Evolutionary conservation across 2,888 invertebrate genomes (phyloP), one percentile per base, ranked within the genome.

Genomic region (Nomada fucata): DNA sequence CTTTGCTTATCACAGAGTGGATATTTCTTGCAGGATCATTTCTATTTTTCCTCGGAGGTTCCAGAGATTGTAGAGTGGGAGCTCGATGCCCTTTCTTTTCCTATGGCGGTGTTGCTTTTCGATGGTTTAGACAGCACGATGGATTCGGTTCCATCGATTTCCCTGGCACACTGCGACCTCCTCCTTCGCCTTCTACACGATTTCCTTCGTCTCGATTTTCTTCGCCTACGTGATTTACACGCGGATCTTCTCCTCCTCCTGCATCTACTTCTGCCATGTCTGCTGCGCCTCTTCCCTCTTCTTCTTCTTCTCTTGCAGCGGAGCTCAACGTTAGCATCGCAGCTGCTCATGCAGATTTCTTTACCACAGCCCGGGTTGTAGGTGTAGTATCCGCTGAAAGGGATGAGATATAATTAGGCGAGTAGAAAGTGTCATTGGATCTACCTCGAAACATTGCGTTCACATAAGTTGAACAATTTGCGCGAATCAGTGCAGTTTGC

Each of bases 371-470:
- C 89, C 2, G 68, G 79, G 42, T 89, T 88, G 83, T 87, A 91
- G 0, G 88, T 79, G 82, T 90, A 91, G 65, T 84, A 85, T n/a
- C 91, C 91, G 5, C 92, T 91, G 61, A 2, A 36, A 55, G 10
- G 47, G 47, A 47, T 47, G 47, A 47, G 15, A 36, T 36, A 7
- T 36, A 36, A 36, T 36, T 36, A 36, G 36, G 36, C 36, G 36
- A 36, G 36, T 5, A 36, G 36, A 7, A 36, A 36, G 36, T 36
- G 0, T 36, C 36, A 36, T 36, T 36, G 36, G 36, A 7, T 36
- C 36, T 7, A 36, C 9, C 36, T 36, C 36, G 36, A 36, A 29
- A 29, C 29, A 29, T 29, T 29, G 29, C 7, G 29, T 29, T 29
- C 7, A 29, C 7, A 5, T 5, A 29, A 29, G 29, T 29, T 29